Base-by-base conservation (phyloP, 2,888 invertebrate species). In the Volucella inflata region DNA sequence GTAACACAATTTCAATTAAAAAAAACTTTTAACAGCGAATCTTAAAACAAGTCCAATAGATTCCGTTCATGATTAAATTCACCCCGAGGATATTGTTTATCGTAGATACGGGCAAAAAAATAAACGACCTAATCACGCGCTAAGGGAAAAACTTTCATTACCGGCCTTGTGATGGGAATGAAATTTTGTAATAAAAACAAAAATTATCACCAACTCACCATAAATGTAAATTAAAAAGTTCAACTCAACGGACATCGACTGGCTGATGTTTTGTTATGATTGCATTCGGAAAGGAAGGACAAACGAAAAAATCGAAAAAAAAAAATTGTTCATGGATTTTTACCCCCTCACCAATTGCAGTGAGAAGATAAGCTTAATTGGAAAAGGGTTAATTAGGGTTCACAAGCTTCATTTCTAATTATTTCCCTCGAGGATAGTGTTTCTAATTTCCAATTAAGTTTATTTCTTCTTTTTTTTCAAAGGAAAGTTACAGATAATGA, bases 181-280 rank as follows among this genome's bases (percentile, higher is more conserved):
- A 0, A 6, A 6, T 30, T 30, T 30, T 30, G 6, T 30, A 30
- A 30, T 6, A 6, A 30, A 30, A 30, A 30, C 6, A 74, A 53
- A 14, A 38, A 14, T 48, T 68, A 75, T 71, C 71, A 72, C 44
- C 65, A 65, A 59, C 60, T 72, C 71, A 48, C 78, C 77, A 72
- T 82, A 71, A 78, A 59, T 65, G 78, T 82, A 78, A 82, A 82
- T 82, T 78, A 72, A 71, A 77, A 82, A 78, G 77, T 77, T 55
- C 60, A 60, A 50, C 64, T 60, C 62, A 77, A 82, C 72, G 60
- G 65, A 60, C 67, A 30, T 30, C 30, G 30, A 6, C 30, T 30
- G 6, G 51, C 44, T 65, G 71, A 65, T 78, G 53, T 71, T 36
- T 48, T 60, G 30, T 51, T 77, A 77, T 59, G 51, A 67, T 60